Evolutionary conservation across 2,888 invertebrate species (phyloP), one percentile per base, ranked within the genome.

Genomic region (Griposia aprilina): DNA sequence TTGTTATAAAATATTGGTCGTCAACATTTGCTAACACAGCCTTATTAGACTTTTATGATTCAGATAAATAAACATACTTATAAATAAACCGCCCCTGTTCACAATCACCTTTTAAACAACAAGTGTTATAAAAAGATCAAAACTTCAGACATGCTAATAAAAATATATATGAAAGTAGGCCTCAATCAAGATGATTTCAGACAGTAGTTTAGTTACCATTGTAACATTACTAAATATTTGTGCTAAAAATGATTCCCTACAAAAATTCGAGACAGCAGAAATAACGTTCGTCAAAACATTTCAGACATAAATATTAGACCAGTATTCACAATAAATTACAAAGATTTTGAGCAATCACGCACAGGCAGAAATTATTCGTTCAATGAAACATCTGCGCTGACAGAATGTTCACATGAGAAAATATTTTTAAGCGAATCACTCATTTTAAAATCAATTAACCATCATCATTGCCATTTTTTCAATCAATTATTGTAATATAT

Each of bases 321-420:
- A 92, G 89, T 91, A 91, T 91, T 91, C 91, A 91, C 90, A 91
- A 88, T 91, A 89, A 90, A 91, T 92, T 91, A 92, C 90, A 90
- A 90, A 90, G 90, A 91, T 91, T 89, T 94, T 94, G 94, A 94
- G 94, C 94, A 94, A 93, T 90, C 91, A 91, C 89, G 84, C 89
- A 81, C 87, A 81, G 89, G 88, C 82, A 86, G 75, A 85, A 70
- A 74, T 81, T 63, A 78, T 83, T 86, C 80, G 78, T 79, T 84
- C 68, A 72, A 68, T 80, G 70, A 69, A 68, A 79, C 68, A 74
- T 84, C 65, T 79, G 79, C 41, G 70, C 74, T 69, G 67, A 75
- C 86, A 78, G 82, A 87, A 83, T 71, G 57, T 76, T 82, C 67
- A 41, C 26, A 26, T 70, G 50, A 66, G 67, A 57, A 52, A 57